Evolutionary conservation across 35 echinoderm and acorn worm genomes (phyloP).

Genomic region (Strongylocentrotus purpuratus): DNA sequence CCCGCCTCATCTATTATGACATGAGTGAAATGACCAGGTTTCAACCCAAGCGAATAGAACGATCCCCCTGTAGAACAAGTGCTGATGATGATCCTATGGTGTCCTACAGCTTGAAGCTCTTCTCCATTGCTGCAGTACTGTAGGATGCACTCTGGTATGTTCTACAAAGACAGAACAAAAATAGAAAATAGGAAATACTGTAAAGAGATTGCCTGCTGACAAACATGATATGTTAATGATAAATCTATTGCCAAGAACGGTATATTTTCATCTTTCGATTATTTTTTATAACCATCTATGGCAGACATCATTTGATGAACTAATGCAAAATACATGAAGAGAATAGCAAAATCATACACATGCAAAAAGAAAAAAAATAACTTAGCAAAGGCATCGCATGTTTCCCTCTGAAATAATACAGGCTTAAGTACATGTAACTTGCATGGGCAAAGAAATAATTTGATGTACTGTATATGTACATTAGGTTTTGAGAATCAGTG

Average conservation of each 20-base stretch:
- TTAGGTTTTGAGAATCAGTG: too few species aligned
- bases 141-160: constrained; percentile 63
- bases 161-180: constrained; percentile 43
- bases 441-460: too few species aligned
- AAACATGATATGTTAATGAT: background rate
- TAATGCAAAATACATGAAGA: too few species aligned
- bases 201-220: background rate
- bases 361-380: too few species aligned
- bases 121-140: constrained; percentile 82
- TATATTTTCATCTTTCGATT: too few species aligned
- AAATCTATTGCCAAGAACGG: background rate
- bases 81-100: constrained; percentile 78
- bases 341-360: too few species aligned
- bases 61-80: constrained; percentile 76
- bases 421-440: too few species aligned
- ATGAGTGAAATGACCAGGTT: constrained; percentile 89
- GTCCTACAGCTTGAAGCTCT: constrained; percentile 62
- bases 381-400: too few species aligned
- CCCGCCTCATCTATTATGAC: constrained; percentile 92
- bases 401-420: too few species aligned
- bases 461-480: too few species aligned
- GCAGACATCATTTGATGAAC: too few species aligned
- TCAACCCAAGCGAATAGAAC: constrained; percentile 84
- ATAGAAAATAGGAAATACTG: background rate
- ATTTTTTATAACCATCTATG: too few species aligned